Conservation (phyloP, 2,797 vertebrate species). For the Hippopotamyrus pictus region DNA sequence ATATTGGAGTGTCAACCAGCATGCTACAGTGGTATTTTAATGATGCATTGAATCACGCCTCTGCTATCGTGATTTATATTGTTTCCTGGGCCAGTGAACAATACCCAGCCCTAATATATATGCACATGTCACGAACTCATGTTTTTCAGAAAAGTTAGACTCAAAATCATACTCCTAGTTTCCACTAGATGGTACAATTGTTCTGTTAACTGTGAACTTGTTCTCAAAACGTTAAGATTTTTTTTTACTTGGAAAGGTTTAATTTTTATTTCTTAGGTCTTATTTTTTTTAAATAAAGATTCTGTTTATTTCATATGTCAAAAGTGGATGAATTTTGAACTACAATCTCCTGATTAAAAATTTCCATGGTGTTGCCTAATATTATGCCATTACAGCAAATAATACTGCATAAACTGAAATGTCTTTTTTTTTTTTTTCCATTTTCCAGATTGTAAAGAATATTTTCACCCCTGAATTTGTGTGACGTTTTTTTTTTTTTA, state of each 20-base stretch:
- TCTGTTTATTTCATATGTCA: neutral
- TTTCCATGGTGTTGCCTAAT: neutral
- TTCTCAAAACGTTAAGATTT: conserved; percentile 2
- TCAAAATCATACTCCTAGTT: neutral
- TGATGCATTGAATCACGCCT: neutral
- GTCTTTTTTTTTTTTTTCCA: neutral
- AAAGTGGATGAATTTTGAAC: neutral
- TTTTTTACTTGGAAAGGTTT: neutral
- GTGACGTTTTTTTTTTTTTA: neutral
- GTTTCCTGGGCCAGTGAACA: neutral
- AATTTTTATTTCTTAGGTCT: neutral
- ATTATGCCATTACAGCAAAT: neutral
- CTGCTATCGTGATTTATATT: neutral
- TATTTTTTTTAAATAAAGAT: neutral
- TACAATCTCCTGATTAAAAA: neutral
- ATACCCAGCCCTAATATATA: neutral
- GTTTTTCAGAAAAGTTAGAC: neutral
- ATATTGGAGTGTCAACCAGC: neutral
- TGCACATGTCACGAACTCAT: neutral
- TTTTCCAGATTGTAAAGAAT: neutral
- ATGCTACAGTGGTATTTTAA: neutral
- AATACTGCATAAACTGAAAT: neutral
- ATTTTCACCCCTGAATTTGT: neutral
- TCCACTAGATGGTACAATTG: conserved; percentile 41
- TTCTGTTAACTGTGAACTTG: conserved; percentile 19